Evolutionary conservation across 2,113 vertebrate genomes (phyloP).

Genomic region (Rana temporaria): DNA sequence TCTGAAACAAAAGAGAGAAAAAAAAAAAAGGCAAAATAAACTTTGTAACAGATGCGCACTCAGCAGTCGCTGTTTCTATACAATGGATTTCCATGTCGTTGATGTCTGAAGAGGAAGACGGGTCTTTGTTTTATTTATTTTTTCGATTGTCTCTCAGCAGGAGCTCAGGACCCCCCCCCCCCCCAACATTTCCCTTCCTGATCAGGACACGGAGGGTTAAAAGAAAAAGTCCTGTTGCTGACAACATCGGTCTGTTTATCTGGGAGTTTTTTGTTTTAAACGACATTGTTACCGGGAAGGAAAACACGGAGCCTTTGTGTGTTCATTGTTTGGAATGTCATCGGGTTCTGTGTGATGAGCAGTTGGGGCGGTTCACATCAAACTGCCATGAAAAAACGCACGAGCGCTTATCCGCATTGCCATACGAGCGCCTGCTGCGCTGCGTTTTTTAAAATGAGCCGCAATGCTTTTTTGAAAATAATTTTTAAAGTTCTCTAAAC

Average conservation of each 20-base stretch:
- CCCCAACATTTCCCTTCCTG: slow-evolving; percentile 23
- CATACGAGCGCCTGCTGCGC: no score
- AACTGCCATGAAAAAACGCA: no score
- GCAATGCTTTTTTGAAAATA: no score
- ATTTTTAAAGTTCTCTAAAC: no score
- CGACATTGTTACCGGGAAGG: background rate
- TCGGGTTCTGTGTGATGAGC: no score
- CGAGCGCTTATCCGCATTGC: no score
- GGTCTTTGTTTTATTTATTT: slow-evolving; percentile 25
- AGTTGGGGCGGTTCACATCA: no score
- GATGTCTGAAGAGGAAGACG: slow-evolving; percentile 10
- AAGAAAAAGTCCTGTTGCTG: background rate
- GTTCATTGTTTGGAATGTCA: no score
- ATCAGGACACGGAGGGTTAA: background rate
- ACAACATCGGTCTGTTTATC: background rate
- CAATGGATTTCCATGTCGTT: background rate
- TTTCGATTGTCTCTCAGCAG: slow-evolving; percentile 23
- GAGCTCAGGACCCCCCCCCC: background rate
- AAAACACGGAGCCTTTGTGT: background rate
- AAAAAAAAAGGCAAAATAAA: background rate
- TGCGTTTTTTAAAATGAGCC: no score
- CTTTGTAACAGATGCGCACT: background rate
- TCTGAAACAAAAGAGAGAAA: no score
- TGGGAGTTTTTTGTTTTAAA: slow-evolving; percentile 19
- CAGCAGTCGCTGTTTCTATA: background rate